A percentile compares a stretch with the other conserved stretches of the same genome.
These are phyloP conservation scores for Gortyna flavago DNA, from an alignment of 2,888 invertebrate species.

Conservation along the genomic window DNA sequence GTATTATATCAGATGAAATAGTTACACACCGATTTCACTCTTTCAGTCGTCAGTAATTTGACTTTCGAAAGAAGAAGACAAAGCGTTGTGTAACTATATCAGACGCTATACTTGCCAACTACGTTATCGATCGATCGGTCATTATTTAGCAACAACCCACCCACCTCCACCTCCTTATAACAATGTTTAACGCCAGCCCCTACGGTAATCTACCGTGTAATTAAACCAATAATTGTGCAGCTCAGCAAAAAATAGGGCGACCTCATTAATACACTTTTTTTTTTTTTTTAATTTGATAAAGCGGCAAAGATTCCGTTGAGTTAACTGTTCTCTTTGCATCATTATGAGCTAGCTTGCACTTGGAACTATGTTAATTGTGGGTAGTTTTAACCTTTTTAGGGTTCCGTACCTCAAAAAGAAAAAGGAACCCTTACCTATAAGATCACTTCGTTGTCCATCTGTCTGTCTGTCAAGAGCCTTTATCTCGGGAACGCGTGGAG, in stretches of 20 bases:
- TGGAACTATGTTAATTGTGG: constrained; percentile 14
- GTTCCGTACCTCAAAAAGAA: too few relatives aligned
- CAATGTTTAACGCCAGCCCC: constrained; percentile 71
- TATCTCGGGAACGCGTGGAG: too few relatives aligned
- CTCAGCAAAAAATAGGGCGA: constrained; percentile 76
- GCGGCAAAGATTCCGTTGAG: constrained; percentile 5
- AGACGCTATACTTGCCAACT: not conserved
- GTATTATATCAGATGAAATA: too few relatives aligned
- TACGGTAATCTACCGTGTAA: constrained; percentile 72
- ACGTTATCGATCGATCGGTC: not conserved
- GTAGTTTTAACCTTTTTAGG: not conserved
- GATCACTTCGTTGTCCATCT: too few relatives aligned
- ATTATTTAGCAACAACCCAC: constrained; percentile 13
- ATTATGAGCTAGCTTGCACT: constrained; percentile 23
- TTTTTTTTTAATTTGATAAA: constrained; percentile 68
- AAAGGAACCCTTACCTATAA: too few relatives aligned
- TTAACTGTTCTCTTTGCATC: constrained; percentile 30
- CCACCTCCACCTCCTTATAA: constrained; percentile 40
- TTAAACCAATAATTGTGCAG: constrained; percentile 83
- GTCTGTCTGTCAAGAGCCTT: too few relatives aligned
- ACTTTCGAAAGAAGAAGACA: too few relatives aligned
- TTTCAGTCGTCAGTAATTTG: too few relatives aligned
- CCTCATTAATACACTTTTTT: constrained; percentile 75
- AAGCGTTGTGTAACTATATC: too few relatives aligned
- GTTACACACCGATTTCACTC: too few relatives aligned